A percentile compares a stretch with the other conserved stretches of the same genome.
These are phyloP conservation scores for Habroteleia sp. DNA, from an alignment of 2,888 invertebrate genomes.

Conservation along the genomic window DNA sequence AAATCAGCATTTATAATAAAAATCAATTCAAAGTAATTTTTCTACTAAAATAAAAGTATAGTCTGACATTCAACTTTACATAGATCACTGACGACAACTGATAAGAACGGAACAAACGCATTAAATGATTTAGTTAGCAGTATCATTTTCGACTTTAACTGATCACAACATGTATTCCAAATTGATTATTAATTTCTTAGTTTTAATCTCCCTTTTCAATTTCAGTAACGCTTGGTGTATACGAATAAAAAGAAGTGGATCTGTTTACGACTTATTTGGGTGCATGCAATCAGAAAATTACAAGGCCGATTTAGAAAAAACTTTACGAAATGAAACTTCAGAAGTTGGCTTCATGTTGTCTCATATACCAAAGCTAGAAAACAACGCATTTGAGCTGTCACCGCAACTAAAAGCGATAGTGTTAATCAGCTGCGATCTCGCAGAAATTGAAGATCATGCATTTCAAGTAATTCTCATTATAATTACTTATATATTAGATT, in stretches of 20 bases:
- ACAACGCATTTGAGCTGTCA: constrained; percentile 6
- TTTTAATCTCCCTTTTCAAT: background rate
- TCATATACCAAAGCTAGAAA: constrained; percentile 1
- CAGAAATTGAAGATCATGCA: constrained; percentile 30
- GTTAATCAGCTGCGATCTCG: background rate
- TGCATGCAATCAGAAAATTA: constrained; percentile 14
- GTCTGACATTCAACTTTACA: no score
- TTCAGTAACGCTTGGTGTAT: constrained; percentile 17
- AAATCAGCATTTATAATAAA: no score
- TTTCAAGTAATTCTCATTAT: constrained; percentile 17
- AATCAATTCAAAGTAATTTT: no score
- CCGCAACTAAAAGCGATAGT: background rate
- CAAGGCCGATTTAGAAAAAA: constrained; percentile 9
- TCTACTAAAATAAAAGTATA: no score
- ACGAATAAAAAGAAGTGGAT: background rate
- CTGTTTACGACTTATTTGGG: background rate
- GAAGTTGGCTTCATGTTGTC: background rate
- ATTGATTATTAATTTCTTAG: background rate
- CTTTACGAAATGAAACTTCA: constrained; percentile 7
- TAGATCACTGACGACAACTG: no score
- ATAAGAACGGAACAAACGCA: constrained; percentile 1
- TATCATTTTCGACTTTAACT: constrained; percentile 5
- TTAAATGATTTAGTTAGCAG: constrained; percentile 13
- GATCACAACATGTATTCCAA: constrained; percentile 5
- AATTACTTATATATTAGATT: no score